Conservation (phyloP, 2,888 invertebrate species). For the Polyommatus icarus region DNA sequence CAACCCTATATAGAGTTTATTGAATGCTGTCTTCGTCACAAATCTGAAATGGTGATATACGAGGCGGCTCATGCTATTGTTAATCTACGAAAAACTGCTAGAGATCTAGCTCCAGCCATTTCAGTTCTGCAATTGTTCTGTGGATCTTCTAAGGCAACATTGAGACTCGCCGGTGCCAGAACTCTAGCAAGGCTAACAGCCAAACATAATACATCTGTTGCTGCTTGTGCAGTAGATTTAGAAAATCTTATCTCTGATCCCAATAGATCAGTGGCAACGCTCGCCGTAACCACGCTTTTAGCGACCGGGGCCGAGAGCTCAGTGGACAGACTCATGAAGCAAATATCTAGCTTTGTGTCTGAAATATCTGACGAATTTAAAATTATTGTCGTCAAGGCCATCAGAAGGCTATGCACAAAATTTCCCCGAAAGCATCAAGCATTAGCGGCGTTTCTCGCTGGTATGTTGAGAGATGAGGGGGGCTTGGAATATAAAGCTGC, state of each 20-base stretch:
- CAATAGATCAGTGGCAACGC: slow-evolving; percentile 97
- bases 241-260: slow-evolving; percentile 99
- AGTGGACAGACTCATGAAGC: slow-evolving; percentile 99
- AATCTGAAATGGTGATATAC: slow-evolving; percentile 99
- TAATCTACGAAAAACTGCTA: slow-evolving; percentile 90
- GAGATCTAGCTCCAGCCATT: slow-evolving; percentile 96
- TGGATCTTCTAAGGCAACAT: slow-evolving; percentile 96
- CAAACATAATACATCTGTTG: slow-evolving; percentile 97
- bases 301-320: slow-evolving; percentile 99
- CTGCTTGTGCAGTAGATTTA: slow-evolving; percentile 98
- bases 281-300: slow-evolving; percentile 98
- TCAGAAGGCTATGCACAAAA: slow-evolving; percentile 93
- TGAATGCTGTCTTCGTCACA: slow-evolving; percentile 96
- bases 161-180: slow-evolving; percentile 98
- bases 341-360: slow-evolving; percentile 98
- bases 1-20: slow-evolving; percentile 94
- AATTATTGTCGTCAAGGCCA: slow-evolving; percentile 97
- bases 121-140: slow-evolving; percentile 98
- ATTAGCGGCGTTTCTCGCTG: slow-evolving; percentile 97
- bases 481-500: slow-evolving; percentile 99
- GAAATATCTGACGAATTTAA: slow-evolving; percentile 99
- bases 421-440: slow-evolving; percentile 98
- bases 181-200: slow-evolving; percentile 98
- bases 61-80: slow-evolving; percentile 99
- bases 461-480: slow-evolving; percentile 98